Evolutionary conservation across 64 coral and sea anemone species (phyloP).

Genomic region (Montipora capricornis): DNA sequence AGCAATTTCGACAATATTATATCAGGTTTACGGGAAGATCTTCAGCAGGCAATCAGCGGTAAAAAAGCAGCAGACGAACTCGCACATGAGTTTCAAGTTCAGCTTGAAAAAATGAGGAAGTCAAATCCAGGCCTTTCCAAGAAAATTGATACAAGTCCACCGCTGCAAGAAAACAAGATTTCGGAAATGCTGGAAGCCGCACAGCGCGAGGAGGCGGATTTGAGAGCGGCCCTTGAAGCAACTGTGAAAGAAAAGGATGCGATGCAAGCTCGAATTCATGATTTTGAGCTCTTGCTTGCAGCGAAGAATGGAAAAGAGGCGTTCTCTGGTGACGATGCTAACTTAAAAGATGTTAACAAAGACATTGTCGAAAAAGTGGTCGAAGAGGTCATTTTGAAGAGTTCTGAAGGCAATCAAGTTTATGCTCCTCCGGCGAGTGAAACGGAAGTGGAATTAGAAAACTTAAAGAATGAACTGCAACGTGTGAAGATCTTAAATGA

Average conservation of each 20-base stretch:
- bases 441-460: slow-evolving; percentile 46
- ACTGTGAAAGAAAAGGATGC: slow-evolving; percentile 23
- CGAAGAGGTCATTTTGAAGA: slow-evolving; percentile 19
- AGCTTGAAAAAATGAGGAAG: slow-evolving; percentile 62
- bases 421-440: neutral
- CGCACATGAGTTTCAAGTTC: slow-evolving; percentile 84
- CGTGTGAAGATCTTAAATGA: slow-evolving; percentile 53
- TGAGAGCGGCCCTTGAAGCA: slow-evolving; percentile 1
- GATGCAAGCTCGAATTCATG: neutral
- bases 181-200: slow-evolving; percentile 19
- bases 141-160: neutral
- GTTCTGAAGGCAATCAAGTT: slow-evolving; percentile 7
- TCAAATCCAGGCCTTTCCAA: neutral
- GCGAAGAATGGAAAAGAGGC: slow-evolving; percentile 4
- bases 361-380: neutral
- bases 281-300: neutral
- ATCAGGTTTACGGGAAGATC: slow-evolving; percentile 88
- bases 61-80: slow-evolving; percentile 82
- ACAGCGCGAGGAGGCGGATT: slow-evolving; percentile 12
- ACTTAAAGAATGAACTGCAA: slow-evolving; percentile 48
- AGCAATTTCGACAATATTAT: slow-evolving; percentile 91
- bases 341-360: neutral
- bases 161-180: neutral
- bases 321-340: neutral
- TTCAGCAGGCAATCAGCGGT: slow-evolving; percentile 78